These are phyloP conservation scores for Thaumatotibia leucotreta DNA, from an alignment of 1,140 invertebrate genomes.

Conservation along the genomic window DNA sequence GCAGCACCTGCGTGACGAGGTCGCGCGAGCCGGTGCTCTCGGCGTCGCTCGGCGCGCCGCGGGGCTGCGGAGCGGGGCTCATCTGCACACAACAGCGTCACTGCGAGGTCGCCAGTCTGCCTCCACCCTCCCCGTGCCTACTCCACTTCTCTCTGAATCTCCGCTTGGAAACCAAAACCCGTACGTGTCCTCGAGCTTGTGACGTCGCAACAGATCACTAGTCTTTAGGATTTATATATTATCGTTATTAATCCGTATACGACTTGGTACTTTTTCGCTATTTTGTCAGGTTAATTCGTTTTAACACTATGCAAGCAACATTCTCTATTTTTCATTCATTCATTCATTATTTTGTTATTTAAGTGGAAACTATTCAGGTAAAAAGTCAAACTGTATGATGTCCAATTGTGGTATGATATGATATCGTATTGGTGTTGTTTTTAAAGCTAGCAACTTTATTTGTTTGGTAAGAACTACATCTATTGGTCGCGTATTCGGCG, in stretches of 20 bases:
- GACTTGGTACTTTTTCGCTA: slow-evolving; percentile 15
- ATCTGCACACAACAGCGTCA: slow-evolving; percentile 77
- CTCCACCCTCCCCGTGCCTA: slow-evolving; percentile 55
- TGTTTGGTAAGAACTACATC: neutral
- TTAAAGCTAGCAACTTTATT: neutral
- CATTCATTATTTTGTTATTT: neutral
- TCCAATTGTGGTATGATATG: neutral
- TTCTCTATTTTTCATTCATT: neutral
- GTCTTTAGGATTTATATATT: neutral
- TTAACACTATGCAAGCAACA: slow-evolving; percentile 9
- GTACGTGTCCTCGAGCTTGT: neutral
- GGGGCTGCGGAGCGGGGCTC: slow-evolving; percentile 78
- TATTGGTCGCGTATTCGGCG: slow-evolving; percentile 20
- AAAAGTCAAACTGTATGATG: neutral
- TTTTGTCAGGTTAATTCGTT: neutral
- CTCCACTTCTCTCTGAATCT: slow-evolving; percentile 71
- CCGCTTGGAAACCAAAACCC: slow-evolving; percentile 34
- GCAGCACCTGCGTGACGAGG: slow-evolving; percentile 78
- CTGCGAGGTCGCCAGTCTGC: slow-evolving; percentile 52
- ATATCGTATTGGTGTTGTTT: neutral
- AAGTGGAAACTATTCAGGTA: neutral
- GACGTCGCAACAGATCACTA: neutral
- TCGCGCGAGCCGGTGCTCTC: slow-evolving; percentile 76
- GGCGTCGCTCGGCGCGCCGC: slow-evolving; percentile 75
- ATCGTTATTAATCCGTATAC: slow-evolving; percentile 11